phyloP scores from a whole-genome alignment of 23 tunicate species.

The Halocynthia aurantium region DNA sequence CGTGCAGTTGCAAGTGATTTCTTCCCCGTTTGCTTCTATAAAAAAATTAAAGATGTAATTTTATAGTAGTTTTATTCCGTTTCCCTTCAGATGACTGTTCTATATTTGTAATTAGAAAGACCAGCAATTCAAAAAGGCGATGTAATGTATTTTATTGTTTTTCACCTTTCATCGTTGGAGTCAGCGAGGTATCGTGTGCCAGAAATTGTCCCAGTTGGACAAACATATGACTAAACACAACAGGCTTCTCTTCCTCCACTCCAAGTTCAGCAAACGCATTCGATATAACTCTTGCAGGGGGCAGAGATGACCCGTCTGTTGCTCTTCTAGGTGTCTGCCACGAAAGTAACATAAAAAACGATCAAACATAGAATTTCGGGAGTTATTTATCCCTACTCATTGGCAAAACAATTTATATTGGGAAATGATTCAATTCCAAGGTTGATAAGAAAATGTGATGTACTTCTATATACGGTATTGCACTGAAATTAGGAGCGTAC shows the following conservation, averaged over 20 bases:
- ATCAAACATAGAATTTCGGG: background rate
- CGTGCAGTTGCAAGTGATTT: slow-evolving; percentile 43
- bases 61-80: background rate
- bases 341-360: background rate
- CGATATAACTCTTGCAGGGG: slow-evolving; percentile 35
- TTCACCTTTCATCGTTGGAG: slow-evolving; percentile 44
- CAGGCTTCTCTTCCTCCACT: slow-evolving; percentile 10
- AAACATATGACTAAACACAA: slow-evolving; percentile 47
- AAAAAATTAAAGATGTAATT: background rate
- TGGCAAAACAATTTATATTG: background rate
- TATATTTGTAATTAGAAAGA: background rate
- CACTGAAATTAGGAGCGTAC: slow-evolving; percentile 1
- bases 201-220: slow-evolving; percentile 59
- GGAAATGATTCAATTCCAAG: no score
- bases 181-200: slow-evolving; percentile 52
- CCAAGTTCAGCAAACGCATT: slow-evolving; percentile 18
- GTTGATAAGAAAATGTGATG: no score
- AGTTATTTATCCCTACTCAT: background rate
- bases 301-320: slow-evolving; percentile 24
- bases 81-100: no score
- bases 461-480: no score
- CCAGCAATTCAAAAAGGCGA: no score
- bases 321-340: slow-evolving; percentile 27
- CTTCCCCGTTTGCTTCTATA: slow-evolving; percentile 31
- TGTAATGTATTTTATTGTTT: no score